phyloP scores from a whole-genome alignment of 1,140 invertebrate genomes.

The Aphaenogaster rudis region DNA sequence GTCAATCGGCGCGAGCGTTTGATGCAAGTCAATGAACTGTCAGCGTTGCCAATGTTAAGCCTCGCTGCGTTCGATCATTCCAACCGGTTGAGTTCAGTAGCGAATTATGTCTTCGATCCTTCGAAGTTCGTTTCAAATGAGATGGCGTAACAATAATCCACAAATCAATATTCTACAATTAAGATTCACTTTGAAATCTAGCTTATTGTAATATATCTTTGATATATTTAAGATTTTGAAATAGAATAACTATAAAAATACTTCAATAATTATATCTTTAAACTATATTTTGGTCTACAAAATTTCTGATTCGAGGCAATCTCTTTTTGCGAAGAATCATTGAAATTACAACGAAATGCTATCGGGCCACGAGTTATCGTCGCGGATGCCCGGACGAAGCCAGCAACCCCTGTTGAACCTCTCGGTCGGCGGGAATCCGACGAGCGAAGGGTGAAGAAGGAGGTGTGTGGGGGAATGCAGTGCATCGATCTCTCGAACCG shows the following conservation, averaged over 20 bases:
- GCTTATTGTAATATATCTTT: neutral
- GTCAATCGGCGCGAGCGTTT: conserved; percentile 75
- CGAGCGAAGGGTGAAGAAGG: conserved; percentile 66
- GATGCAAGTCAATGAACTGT: conserved; percentile 78
- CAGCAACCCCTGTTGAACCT: conserved; percentile 86
- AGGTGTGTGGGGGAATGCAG: conserved; percentile 74
- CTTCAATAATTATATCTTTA: neutral
- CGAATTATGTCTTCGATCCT: neutral
- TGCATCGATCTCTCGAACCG: conserved; percentile 85
- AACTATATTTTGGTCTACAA: neutral
- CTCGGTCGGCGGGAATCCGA: conserved; percentile 71
- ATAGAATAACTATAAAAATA: neutral
- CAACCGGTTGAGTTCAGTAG: conserved; percentile 1
- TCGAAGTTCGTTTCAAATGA: neutral
- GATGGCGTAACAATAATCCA: neutral
- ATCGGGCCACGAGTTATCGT: conserved; percentile 65
- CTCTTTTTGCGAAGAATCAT: neutral
- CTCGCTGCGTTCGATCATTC: conserved; percentile 17
- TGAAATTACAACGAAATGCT: conserved; percentile 39
- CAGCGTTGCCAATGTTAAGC: conserved; percentile 74
- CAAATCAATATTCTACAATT: neutral
- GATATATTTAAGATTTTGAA: neutral
- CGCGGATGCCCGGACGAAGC: conserved; percentile 82
- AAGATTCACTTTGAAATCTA: neutral
- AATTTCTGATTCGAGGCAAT: neutral